Evolutionary conservation across 92 coral and sea anemone species (phyloP), one percentile per base, ranked within the genome.

Genomic region (Palythoa heliodiscus): DNA sequence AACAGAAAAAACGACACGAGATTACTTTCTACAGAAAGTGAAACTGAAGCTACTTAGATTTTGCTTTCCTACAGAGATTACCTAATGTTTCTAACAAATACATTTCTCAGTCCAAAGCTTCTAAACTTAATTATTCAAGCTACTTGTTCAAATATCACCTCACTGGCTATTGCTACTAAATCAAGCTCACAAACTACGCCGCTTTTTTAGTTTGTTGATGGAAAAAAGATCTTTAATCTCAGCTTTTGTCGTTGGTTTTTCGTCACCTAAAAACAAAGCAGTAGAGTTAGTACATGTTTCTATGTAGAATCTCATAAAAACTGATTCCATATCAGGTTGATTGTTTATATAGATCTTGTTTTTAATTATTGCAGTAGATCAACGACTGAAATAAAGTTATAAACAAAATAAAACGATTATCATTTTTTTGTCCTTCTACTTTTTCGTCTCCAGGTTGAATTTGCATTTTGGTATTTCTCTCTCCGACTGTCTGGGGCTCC

Each of bases 151-250:
- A 11, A 25, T 75, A 9, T 52, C 40, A 50, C 5, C 52, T 1
- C 43, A 47, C 1, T 12, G 37, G 37, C 71, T 9, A 17, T 19
- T 76, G 17, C 13, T 17, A 76, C 19, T 23, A 8, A 43, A 52
- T 14, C 61, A 22, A 25, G 69, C 47, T 76, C 68, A 25, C 67
- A 25, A 52, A 17, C 68, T 43, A 29, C 66, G 81, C 13, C 29
- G 81, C 50, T 43, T 43, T 43, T 43, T 43, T 43, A 43, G 50
- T 76, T 76, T 76, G 50, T 76, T 76, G 67, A 76, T 76, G 48
- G 81, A 22, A 40, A 76, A 76, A 4, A 76, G 81, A 29, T 76
- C 81, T 29, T 76, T 55, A 35, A 11, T 67, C n/a, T 76, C 29
- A 29, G 7, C 47, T 29, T 52, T 15, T 76, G 81, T 76, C 22